These are phyloP conservation scores for Varanus salvator DNA, from an alignment of 2,113 vertebrate species.

Conservation along the genomic window DNA sequence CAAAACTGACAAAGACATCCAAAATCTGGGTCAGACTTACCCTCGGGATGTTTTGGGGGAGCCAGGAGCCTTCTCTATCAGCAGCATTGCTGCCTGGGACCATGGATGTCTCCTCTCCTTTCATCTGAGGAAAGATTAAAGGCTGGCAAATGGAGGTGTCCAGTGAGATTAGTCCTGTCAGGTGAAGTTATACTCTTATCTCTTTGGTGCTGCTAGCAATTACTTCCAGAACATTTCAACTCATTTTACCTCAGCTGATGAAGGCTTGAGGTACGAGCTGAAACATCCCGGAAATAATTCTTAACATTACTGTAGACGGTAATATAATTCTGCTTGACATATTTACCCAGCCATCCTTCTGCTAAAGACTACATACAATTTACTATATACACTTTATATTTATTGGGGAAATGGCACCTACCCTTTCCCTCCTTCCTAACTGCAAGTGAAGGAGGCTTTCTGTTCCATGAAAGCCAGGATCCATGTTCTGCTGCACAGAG, in stretches of 20 bases:
- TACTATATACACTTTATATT: constrained; percentile 21
- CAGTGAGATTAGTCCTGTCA: constrained; percentile 55
- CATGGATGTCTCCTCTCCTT: constrained; percentile 18
- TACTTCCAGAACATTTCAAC: constrained; percentile 58
- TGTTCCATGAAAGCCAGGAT: neutral
- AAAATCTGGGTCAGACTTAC: constrained; percentile 66
- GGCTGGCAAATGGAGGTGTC: constrained; percentile 34
- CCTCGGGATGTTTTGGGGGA: constrained; percentile 33
- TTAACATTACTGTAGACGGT: constrained; percentile 41
- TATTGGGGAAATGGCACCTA: neutral
- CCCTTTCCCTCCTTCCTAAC: neutral
- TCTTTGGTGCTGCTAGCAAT: constrained; percentile 54
- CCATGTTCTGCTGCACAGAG: neutral
- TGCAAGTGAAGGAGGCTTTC: neutral
- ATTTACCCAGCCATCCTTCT: constrained; percentile 47
- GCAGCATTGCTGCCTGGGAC: neutral
- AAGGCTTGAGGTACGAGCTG: constrained; percentile 36
- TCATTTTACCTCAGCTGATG: constrained; percentile 51
- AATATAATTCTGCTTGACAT: constrained; percentile 47
- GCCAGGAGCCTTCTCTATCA: constrained; percentile 5
- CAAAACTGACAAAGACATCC: constrained; percentile 52
- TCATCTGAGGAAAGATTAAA: constrained; percentile 36
- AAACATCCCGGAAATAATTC: constrained; percentile 46
- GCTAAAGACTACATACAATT: constrained; percentile 9
- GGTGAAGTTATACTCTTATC: constrained; percentile 52